Conservation (phyloP, 2,888 invertebrate species). For the Aspidiotus rigidus region DNA sequence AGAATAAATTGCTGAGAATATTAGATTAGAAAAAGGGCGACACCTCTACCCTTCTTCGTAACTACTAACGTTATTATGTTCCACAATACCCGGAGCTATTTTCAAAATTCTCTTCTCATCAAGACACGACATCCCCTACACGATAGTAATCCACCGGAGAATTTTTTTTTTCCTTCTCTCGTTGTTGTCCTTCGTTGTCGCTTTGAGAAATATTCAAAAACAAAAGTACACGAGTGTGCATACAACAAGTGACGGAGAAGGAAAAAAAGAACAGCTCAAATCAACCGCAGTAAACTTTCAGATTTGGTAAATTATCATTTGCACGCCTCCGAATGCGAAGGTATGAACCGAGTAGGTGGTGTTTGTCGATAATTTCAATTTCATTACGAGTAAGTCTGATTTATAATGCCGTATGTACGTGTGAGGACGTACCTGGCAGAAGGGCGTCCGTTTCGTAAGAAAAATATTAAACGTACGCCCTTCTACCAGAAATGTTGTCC, state of each 20-base stretch:
- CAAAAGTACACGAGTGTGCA: too few species aligned
- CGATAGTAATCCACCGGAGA: conserved; percentile 11
- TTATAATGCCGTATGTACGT: too few species aligned
- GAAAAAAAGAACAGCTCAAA: too few species aligned
- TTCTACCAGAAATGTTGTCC: too few species aligned
- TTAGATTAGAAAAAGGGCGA: conserved; percentile 30
- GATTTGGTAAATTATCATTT: background rate
- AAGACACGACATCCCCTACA: conserved; percentile 14
- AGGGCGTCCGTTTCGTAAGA: too few species aligned
- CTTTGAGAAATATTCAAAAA: background rate
- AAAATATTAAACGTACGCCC: too few species aligned
- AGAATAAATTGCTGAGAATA: conserved; percentile 32
- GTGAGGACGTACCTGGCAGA: too few species aligned
- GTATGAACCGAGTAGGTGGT: too few species aligned
- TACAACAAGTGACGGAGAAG: too few species aligned
- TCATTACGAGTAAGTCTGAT: too few species aligned
- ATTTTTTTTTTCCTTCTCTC: background rate
- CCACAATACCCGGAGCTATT: conserved; percentile 29
- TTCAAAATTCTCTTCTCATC: conserved; percentile 31
- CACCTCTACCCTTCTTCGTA: conserved; percentile 23
- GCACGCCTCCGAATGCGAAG: too few species aligned
- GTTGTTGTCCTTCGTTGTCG: background rate
- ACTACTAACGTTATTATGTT: conserved; percentile 26
- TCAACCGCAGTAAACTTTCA: background rate
- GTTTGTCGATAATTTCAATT: too few species aligned